Evolutionary conservation across 2,797 vertebrate species (phyloP).

Genomic region (Pyrocephalus nanus): DNA sequence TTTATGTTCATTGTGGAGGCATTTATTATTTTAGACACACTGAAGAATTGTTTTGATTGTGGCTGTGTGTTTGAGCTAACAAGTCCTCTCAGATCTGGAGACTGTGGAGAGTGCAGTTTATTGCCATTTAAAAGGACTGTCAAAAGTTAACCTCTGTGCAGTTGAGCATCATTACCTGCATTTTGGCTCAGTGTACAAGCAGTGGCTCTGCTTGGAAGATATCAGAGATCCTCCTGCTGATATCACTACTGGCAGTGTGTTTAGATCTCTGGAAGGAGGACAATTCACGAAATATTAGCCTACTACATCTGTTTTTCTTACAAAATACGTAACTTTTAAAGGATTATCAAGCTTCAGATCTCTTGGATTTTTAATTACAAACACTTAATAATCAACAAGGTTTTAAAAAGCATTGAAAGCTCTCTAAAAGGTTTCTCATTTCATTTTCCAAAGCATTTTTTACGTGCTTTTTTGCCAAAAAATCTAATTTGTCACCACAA

Average conservation of each 20-base stretch:
- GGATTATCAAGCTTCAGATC: neutral
- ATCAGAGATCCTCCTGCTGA: neutral
- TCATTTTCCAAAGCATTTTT: neutral
- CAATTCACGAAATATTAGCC: neutral
- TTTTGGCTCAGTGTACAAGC: neutral
- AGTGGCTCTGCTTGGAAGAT: neutral
- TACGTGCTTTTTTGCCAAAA: neutral
- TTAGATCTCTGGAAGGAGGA: neutral
- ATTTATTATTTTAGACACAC: neutral
- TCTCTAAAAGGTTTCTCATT: neutral
- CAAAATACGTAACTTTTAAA: neutral
- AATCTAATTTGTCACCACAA: neutral
- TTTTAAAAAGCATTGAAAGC: neutral
- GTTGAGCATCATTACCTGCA: neutral
- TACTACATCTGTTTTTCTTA: neutral
- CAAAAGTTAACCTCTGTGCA: neutral
- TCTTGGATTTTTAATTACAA: neutral
- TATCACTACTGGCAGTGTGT: neutral
- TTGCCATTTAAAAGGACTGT: neutral
- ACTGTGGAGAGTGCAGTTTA: neutral
- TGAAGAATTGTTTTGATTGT: neutral
- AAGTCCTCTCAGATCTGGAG: neutral
- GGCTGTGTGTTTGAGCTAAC: neutral
- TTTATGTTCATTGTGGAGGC: neutral
- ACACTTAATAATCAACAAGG: neutral